phyloP scores from a whole-genome alignment of 2,113 vertebrate genomes.

The Urocolius indicus region DNA sequence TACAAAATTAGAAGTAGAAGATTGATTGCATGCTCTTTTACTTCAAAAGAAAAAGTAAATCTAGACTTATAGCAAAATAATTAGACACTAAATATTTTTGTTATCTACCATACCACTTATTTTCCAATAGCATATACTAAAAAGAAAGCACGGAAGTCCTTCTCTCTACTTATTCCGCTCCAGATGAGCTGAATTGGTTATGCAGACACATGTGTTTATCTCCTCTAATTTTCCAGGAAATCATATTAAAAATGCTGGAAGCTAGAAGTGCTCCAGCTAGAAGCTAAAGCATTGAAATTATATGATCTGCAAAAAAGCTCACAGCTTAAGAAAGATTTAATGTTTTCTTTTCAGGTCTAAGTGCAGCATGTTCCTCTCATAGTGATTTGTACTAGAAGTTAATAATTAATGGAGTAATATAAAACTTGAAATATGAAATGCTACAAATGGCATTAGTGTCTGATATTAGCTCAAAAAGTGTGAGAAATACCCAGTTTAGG shows the following conservation, averaged over 20 bases:
- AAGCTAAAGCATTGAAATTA: neutral
- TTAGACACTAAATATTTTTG: neutral
- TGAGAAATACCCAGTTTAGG: neutral
- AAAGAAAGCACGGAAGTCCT: neutral
- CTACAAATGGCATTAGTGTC: neutral
- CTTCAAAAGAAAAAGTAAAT: neutral
- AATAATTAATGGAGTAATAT: constrained; percentile 12
- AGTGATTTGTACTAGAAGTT: neutral
- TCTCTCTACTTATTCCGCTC: neutral
- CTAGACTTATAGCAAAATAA: neutral
- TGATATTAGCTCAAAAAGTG: neutral
- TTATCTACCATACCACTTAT: neutral
- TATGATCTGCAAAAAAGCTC: neutral
- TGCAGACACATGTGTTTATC: neutral
- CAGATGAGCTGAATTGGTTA: neutral
- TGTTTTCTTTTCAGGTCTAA: constrained; percentile 10
- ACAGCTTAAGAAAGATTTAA: neutral
- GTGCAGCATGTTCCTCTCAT: neutral
- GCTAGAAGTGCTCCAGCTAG: neutral
- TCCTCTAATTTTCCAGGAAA: neutral
- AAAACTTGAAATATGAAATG: neutral
- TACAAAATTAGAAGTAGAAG: neutral
- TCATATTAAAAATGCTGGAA: neutral
- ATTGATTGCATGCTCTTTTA: neutral
- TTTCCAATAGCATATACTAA: neutral